Evolutionary conservation across 2,797 vertebrate genomes (phyloP).

Genomic region (Sphenopsis melanotis): DNA sequence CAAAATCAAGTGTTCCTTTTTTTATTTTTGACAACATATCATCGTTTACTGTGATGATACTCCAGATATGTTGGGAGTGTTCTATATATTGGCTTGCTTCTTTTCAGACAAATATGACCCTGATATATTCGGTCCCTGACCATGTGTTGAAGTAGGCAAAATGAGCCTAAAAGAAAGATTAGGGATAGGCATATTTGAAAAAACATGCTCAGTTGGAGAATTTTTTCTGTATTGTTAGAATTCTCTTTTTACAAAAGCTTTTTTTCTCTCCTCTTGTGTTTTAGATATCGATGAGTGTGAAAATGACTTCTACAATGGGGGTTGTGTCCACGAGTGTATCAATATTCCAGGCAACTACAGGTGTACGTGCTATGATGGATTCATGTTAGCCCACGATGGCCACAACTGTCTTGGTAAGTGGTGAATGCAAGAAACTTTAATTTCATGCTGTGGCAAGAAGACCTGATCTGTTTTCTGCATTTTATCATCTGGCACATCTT

Average conservation of each 20-base stretch:
- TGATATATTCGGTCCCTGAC: background rate
- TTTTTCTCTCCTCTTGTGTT: slow-evolving; percentile 19
- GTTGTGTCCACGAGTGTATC: slow-evolving; percentile 96
- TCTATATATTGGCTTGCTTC: background rate
- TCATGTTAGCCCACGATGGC: slow-evolving; percentile 94
- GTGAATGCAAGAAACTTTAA: background rate
- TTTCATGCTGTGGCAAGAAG: background rate
- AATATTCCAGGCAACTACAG: slow-evolving; percentile 98
- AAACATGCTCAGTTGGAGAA: fast-evolving
- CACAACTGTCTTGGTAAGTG: slow-evolving; percentile 95
- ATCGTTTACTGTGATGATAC: background rate
- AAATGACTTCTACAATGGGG: slow-evolving; percentile 94
- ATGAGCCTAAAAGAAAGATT: background rate
- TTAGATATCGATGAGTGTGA: slow-evolving; percentile 97
- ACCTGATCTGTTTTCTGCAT: background rate
- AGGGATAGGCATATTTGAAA: background rate
- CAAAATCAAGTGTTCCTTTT: background rate
- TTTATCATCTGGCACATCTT: background rate
- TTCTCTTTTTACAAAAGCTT: background rate
- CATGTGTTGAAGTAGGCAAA: background rate
- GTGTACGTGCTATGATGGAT: slow-evolving; percentile 96
- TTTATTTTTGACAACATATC: background rate
- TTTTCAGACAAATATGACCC: background rate
- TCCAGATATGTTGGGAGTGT: background rate
- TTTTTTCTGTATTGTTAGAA: background rate